Evolutionary conservation across 2,888 invertebrate species (phyloP), one percentile per base, ranked within the genome.

Genomic region (Heliconius hortense): DNA sequence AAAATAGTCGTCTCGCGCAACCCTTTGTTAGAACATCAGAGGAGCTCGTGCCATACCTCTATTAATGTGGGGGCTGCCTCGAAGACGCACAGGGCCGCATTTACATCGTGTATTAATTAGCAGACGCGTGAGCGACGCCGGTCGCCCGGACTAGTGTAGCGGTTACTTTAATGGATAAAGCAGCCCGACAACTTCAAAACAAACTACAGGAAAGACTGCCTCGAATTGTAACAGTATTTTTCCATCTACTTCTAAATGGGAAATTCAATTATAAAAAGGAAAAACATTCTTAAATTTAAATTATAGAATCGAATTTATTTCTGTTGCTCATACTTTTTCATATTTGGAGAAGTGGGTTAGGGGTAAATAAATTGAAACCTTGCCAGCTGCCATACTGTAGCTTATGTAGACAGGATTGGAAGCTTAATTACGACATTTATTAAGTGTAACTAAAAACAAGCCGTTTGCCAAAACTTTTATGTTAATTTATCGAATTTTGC

Each of bases 21-120:
- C 89, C 90, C 93, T 93, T 94, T 94, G 93, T 93, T 88, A 87
- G 87, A 88, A 91, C 91, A 91, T 93, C 92, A 93, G 87, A 92
- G 88, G 85, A 87, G 86, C 85, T 85, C 85, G 88, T 87, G 86
- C 85, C 87, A 88, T 90, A 90, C 90, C 88, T 90, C 89, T 90
- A 89, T 90, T 90, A 89, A 89, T 85, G 86, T 86, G 85, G 87
- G 86, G 88, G 87, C 84, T 87, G 88, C 85, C 89, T 85, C 89
- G 89, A 92, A 93, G 92, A 92, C 85, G 87, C 74, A 74, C 92
- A 92, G 92, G 86, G 85, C 79, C 85, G 91, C 80, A 90, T 81
- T 88, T 81, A 73, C 74, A 75, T 70, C 77, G 80, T 80, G 81
- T 80, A 82, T 82, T 84, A 82, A 84, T 84, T 84, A 84, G 82